Percentiles rank a stretch among this genome's conserved stretches.
These are phyloP conservation scores for Acleris sparsana DNA, from an alignment of 2,888 invertebrate species.

Conservation along the genomic window DNA sequence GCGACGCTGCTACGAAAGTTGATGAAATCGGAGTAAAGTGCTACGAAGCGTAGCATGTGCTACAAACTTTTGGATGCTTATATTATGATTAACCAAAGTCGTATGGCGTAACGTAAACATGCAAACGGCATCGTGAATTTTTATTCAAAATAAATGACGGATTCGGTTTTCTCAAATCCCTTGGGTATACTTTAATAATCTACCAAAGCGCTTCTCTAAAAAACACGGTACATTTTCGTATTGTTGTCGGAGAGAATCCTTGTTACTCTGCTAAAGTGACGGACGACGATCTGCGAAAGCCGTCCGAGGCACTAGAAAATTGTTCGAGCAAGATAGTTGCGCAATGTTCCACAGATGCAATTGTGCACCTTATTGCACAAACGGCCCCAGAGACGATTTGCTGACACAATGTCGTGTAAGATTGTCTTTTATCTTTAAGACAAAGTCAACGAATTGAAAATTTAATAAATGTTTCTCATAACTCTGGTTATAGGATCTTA, in stretches of 20 bases:
- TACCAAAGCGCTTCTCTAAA: not conserved
- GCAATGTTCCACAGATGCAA: slow-evolving; percentile 17
- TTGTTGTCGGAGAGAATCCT: slow-evolving; percentile 20
- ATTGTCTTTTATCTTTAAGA: slow-evolving; percentile 27
- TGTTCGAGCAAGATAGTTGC: slow-evolving; percentile 22
- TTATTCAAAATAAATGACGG: not conserved
- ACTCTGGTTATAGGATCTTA: no score
- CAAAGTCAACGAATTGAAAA: slow-evolving; percentile 22
- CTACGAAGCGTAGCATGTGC: slow-evolving; percentile 7
- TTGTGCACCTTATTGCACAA: slow-evolving; percentile 20
- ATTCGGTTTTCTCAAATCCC: slow-evolving; percentile 1
- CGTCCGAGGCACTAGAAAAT: slow-evolving; percentile 24
- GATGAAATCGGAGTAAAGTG: not conserved
- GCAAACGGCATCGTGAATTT: not conserved
- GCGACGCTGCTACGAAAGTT: not conserved
- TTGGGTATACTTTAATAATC: slow-evolving; percentile 11
- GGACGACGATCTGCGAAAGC: slow-evolving; percentile 27
- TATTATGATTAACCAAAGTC: not conserved
- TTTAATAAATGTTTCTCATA: not conserved
- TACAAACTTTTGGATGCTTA: not conserved
- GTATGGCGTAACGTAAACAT: not conserved
- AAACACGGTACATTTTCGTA: slow-evolving; percentile 13
- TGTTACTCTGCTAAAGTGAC: slow-evolving; percentile 31
- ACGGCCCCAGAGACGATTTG: slow-evolving; percentile 13
- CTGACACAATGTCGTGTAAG: slow-evolving; percentile 23